Conservation (phyloP, 35 echinoderm and acorn worm species). For the Ptychodera flava region DNA sequence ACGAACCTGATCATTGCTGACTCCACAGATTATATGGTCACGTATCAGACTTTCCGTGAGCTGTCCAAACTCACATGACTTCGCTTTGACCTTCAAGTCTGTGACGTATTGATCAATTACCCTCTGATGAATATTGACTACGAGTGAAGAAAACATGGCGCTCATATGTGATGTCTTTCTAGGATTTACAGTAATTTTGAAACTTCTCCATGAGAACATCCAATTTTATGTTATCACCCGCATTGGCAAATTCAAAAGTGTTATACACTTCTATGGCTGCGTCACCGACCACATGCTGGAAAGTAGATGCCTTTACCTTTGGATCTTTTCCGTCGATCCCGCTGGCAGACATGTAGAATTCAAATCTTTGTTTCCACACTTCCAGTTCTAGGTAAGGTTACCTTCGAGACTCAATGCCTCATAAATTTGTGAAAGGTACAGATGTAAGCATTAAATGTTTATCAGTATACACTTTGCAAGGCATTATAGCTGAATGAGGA, state of each 20-base stretch:
- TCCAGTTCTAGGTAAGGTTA: constrained; percentile 32
- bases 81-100: too few relatives aligned
- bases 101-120: too few relatives aligned
- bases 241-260: constrained; percentile 23
- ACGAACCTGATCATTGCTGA: constrained; percentile 11
- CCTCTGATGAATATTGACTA: too few relatives aligned
- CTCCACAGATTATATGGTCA: constrained; percentile 21
- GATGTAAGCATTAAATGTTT: too few relatives aligned
- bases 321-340: too few relatives aligned
- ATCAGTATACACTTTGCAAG: too few relatives aligned
- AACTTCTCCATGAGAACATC: too few relatives aligned
- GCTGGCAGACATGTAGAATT: constrained; percentile 18
- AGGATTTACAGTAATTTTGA: constrained; percentile 26
- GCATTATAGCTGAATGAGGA: too few relatives aligned
- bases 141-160: too few relatives aligned
- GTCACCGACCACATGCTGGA: constrained; percentile 30
- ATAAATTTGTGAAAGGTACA: too few relatives aligned
- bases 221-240: not conserved
- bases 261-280: too few relatives aligned
- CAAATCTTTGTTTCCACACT: constrained; percentile 19
- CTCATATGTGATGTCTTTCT: constrained; percentile 8
- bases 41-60: not conserved
- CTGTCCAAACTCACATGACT: constrained; percentile 19
- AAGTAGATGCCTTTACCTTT: too few relatives aligned
- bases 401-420: constrained; percentile 11